Conservation (phyloP, 2,113 vertebrate genomes). For the Ramphastos sulfuratus region DNA sequence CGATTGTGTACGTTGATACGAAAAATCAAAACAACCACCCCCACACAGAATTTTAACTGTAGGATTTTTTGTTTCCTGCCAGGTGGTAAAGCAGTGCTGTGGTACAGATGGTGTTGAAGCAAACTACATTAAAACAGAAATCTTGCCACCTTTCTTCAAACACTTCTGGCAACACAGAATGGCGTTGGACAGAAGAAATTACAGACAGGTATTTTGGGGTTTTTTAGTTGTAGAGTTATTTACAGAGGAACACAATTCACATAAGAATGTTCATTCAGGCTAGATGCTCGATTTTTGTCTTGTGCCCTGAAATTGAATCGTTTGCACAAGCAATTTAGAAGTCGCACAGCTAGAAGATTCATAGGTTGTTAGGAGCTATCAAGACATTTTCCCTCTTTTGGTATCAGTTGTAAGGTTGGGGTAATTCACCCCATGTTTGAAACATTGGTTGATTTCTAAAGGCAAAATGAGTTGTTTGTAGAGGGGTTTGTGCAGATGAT, state of each 20-base stretch:
- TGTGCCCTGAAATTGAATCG: background rate
- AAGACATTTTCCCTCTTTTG: background rate
- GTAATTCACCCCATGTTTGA: background rate
- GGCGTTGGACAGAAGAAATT: slow-evolving; percentile 97
- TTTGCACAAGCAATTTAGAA: background rate
- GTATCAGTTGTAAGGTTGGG: background rate
- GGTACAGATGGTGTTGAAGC: slow-evolving; percentile 98
- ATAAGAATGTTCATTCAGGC: background rate
- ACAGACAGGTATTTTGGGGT: slow-evolving; percentile 86
- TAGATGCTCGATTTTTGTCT: background rate
- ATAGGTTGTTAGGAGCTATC: background rate
- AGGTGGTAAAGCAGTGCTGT: slow-evolving; percentile 99
- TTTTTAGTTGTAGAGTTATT: background rate
- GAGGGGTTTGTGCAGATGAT: rapidly evolving
- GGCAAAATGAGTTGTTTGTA: background rate
- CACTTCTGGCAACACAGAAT: slow-evolving; percentile 99
- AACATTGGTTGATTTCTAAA: background rate
- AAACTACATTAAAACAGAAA: slow-evolving; percentile 99
- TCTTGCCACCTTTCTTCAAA: slow-evolving; percentile 98
- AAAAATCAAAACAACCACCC: too few relatives aligned
- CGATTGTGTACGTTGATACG: background rate
- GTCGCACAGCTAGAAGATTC: background rate
- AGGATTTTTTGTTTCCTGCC: slow-evolving; percentile 11
- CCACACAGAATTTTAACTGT: background rate
- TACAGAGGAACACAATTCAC: background rate